phyloP scores from a whole-genome alignment of 1,140 invertebrate genomes.

The Hestina assimilis region DNA sequence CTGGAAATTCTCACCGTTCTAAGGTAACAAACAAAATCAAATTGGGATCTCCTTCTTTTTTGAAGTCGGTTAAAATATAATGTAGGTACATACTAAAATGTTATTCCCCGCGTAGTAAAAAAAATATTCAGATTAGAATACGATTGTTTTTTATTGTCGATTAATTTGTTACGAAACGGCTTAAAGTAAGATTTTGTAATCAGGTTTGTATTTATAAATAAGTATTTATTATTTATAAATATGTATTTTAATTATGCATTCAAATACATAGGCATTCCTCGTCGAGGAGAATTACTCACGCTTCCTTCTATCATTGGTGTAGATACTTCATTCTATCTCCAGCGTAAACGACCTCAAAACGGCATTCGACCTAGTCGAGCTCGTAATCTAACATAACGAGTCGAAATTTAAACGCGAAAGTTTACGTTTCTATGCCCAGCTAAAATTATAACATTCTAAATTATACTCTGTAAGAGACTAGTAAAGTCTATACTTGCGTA shows the following conservation, averaged over 20 bases:
- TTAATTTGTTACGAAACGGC: constrained; percentile 37
- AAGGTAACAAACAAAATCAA: too few species aligned
- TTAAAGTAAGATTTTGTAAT: constrained; percentile 28
- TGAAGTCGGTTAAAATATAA: too few species aligned
- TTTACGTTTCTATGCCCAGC: constrained; percentile 59
- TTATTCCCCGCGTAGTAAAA: too few species aligned
- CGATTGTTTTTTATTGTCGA: too few species aligned
- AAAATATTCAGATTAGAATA: too few species aligned
- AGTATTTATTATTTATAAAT: background rate
- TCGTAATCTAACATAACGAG: constrained; percentile 71
- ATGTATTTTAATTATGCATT: constrained; percentile 62
- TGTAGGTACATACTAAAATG: too few species aligned
- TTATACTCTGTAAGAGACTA: constrained; percentile 22
- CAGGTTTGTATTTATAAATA: constrained; percentile 19
- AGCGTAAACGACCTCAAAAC: constrained; percentile 75
- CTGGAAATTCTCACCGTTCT: too few species aligned
- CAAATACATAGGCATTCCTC: constrained; percentile 42
- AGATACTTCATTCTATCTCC: constrained; percentile 47
- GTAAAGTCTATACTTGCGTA: constrained; percentile 50
- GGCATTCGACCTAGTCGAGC: constrained; percentile 71
- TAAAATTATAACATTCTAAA: constrained; percentile 24
- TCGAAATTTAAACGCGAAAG: constrained; percentile 69
- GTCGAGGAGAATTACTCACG: constrained; percentile 44
- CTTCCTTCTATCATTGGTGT: constrained; percentile 39
- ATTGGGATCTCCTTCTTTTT: too few species aligned